Conservation (phyloP, 30 jellyfish, hydroid and myxozoan species). For the Sanderia malayensis region DNA sequence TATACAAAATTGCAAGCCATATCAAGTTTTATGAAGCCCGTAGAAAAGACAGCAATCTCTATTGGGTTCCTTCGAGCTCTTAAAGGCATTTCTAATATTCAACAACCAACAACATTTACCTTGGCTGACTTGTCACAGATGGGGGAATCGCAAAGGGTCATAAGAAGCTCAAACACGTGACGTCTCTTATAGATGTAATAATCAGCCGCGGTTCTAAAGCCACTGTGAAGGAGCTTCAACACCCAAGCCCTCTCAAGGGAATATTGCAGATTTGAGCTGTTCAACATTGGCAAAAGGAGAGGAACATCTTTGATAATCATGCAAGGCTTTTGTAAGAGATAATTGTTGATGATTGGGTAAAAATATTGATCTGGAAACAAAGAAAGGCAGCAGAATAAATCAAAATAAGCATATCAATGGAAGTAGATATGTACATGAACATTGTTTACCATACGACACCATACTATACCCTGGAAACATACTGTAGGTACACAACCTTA, state of each 20-base stretch:
- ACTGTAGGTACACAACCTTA: no score
- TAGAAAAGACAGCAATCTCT: no score
- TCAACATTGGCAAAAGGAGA: constrained; percentile 52
- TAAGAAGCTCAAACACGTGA: constrained; percentile 64
- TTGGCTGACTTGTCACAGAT: constrained; percentile 36
- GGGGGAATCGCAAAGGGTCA: constrained; percentile 65
- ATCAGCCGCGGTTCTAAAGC: constrained; percentile 60
- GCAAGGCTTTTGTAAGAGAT: constrained; percentile 53
- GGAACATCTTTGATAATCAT: constrained; percentile 61
- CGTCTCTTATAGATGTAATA: constrained; percentile 69
- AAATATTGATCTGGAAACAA: constrained; percentile 65
- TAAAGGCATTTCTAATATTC: no score
- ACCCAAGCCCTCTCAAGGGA: constrained; percentile 65
- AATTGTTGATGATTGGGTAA: constrained; percentile 66
- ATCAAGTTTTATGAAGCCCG: no score
- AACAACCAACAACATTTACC: constrained; percentile 36
- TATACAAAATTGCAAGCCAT: no score
- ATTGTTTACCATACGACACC: no score
- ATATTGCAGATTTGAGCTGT: constrained; percentile 48
- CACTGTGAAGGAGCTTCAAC: constrained; percentile 56
- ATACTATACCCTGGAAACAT: no score
- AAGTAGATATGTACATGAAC: no score
- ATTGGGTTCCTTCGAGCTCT: no score
- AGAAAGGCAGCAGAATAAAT: no score
- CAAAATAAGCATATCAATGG: no score